These are phyloP conservation scores for Nomia melanderi DNA, from an alignment of 1,140 invertebrate species.

Conservation along the genomic window DNA sequence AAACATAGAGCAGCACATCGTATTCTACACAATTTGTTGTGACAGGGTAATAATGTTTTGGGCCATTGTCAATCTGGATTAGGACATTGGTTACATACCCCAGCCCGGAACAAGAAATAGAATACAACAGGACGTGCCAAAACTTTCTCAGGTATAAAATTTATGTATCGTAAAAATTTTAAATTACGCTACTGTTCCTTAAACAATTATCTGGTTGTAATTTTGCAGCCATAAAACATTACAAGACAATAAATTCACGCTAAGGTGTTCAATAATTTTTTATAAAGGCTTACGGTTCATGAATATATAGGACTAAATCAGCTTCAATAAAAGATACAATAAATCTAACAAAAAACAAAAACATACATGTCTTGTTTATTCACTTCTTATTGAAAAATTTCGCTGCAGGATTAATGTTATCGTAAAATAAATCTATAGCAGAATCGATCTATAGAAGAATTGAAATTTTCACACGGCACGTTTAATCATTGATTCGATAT, in stretches of 20 bases:
- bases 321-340: too few species aligned
- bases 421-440: too few species aligned
- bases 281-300: too few species aligned
- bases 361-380: too few species aligned
- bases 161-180: background rate
- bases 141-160: background rate
- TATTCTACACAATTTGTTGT: slow-evolving; percentile 52
- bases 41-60: slow-evolving; percentile 61
- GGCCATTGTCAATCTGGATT: slow-evolving; percentile 46
- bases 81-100: slow-evolving; percentile 13
- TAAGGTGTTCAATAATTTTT: background rate
- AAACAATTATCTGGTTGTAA: background rate
- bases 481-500: background rate
- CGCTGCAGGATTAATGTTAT: too few species aligned
- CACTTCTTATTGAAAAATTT: too few species aligned
- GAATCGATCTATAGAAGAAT: too few species aligned
- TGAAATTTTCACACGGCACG: background rate
- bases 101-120: background rate
- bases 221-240: background rate
- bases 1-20: slow-evolving; percentile 1
- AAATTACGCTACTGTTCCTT: background rate
- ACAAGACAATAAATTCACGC: background rate
- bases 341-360: too few species aligned
- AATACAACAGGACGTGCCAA: background rate
- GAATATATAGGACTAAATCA: too few species aligned